Evolutionary conservation across 2,113 vertebrate genomes (phyloP).

Genomic region (Isurus oxyrinchus): DNA sequence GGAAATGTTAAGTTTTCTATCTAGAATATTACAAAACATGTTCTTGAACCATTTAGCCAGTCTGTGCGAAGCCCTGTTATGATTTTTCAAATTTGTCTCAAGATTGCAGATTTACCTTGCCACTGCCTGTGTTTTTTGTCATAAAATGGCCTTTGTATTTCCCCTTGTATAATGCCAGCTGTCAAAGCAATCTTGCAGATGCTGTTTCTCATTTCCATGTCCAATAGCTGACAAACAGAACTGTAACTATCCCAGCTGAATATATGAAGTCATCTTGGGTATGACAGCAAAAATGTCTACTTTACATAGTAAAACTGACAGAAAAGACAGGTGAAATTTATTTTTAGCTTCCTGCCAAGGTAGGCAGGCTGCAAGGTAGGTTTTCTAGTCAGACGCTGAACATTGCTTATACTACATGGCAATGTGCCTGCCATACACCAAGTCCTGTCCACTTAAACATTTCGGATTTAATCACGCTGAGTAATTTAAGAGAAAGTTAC

Average conservation of each 20-base stretch:
- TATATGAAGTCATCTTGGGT: slow-evolving; percentile 41
- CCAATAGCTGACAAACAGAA: background rate
- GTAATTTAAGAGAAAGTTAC: background rate
- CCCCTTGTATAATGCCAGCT: background rate
- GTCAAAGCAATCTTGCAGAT: background rate
- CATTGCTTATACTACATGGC: background rate
- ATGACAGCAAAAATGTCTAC: slow-evolving; percentile 41
- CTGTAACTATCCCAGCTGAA: slow-evolving; percentile 16
- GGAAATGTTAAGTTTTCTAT: background rate
- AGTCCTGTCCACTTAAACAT: background rate
- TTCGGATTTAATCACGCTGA: background rate
- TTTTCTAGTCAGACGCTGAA: background rate
- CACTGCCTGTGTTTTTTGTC: background rate
- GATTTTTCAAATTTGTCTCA: background rate
- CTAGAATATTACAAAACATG: background rate
- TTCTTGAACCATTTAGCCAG: background rate
- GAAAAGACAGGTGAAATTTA: slow-evolving; percentile 48
- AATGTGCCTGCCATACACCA: background rate
- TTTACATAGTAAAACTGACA: slow-evolving; percentile 45
- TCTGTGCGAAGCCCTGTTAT: background rate
- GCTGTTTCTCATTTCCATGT: background rate
- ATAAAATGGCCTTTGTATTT: background rate
- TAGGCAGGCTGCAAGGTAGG: slow-evolving; percentile 17
- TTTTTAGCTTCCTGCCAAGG: slow-evolving; percentile 44
- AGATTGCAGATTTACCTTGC: background rate